Percentiles rank a stretch among this genome's conserved stretches.
Evolutionary conservation across 2,113 vertebrate genomes (phyloP).

Genomic region (Bubo scandiacus): DNA sequence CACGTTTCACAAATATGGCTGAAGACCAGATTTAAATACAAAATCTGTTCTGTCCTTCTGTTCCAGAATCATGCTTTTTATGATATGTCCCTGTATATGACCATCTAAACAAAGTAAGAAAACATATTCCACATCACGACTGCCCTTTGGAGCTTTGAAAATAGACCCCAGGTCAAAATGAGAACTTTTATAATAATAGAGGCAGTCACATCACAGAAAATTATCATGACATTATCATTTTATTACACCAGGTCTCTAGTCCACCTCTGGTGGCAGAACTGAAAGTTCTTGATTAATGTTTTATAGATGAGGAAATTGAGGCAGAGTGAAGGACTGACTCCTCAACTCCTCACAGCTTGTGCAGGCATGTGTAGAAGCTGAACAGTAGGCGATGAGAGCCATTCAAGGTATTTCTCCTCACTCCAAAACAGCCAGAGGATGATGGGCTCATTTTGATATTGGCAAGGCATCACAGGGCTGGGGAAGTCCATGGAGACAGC

Average conservation of each 20-base stretch:
- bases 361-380: not conserved
- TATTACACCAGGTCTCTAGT: not conserved
- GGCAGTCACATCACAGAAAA: not conserved
- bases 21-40: not conserved
- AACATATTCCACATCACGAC: accelerated
- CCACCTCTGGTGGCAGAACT: not conserved
- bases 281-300: not conserved
- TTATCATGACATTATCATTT: not conserved
- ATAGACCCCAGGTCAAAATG: not conserved
- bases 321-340: not conserved
- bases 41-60: not conserved
- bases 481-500: not conserved
- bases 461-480: not conserved
- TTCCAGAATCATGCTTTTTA: not conserved
- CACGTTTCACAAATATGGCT: not conserved
- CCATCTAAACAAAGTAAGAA: not conserved
- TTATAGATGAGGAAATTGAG: not conserved
- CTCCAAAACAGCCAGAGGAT: not conserved
- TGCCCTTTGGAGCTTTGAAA: not conserved
- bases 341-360: not conserved
- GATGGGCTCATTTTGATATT: not conserved
- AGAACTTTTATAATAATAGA: not conserved
- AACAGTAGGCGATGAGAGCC: not conserved
- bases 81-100: not conserved
- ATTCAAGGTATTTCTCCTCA: not conserved